phyloP scores from a whole-genome alignment of 2,113 vertebrate genomes.

The Verasper variegatus region DNA sequence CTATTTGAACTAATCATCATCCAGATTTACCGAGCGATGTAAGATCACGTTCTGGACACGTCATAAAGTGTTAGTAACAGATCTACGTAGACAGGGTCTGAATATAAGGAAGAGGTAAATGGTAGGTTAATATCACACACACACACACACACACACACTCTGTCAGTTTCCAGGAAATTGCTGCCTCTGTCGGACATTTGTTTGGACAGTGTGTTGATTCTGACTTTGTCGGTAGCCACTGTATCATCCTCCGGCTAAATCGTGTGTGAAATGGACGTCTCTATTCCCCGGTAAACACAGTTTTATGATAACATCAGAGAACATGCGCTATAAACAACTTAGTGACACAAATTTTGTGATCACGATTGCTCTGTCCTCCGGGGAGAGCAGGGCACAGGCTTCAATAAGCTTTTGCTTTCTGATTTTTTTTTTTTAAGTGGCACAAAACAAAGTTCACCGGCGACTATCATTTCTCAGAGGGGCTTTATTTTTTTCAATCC shows the following conservation, averaged over 20 bases:
- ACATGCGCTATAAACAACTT: conserved; percentile 48
- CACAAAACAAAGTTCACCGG: conserved; percentile 36
- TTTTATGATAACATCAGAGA: conserved; percentile 53
- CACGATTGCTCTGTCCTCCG: conserved; percentile 44
- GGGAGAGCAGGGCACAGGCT: conserved; percentile 32
- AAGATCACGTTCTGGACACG: background rate
- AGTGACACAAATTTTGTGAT: conserved; percentile 26
- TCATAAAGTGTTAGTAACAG: conserved; percentile 47
- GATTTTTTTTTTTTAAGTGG: conserved; percentile 21
- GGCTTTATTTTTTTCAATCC: conserved; percentile 52
- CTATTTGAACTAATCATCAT: conserved; percentile 10
- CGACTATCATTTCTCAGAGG: conserved; percentile 46
- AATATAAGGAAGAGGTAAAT: conserved; percentile 25
- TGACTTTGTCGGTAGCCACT: conserved; percentile 39
- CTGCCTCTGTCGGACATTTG: conserved; percentile 40
- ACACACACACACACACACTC: conserved; percentile 1
- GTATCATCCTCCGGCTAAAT: conserved; percentile 51
- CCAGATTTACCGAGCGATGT: conserved; percentile 13
- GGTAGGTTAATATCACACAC: conserved; percentile 10
- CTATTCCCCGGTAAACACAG: conserved; percentile 38
- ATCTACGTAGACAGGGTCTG: conserved; percentile 23
- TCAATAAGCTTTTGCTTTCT: conserved; percentile 25
- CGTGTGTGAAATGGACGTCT: conserved; percentile 57
- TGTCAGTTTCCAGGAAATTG: conserved; percentile 40
- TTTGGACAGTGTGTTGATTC: conserved; percentile 56